These are phyloP conservation scores for Brotogeris chrysoptera DNA, from an alignment of 2,797 vertebrate genomes.

Conservation along the genomic window DNA sequence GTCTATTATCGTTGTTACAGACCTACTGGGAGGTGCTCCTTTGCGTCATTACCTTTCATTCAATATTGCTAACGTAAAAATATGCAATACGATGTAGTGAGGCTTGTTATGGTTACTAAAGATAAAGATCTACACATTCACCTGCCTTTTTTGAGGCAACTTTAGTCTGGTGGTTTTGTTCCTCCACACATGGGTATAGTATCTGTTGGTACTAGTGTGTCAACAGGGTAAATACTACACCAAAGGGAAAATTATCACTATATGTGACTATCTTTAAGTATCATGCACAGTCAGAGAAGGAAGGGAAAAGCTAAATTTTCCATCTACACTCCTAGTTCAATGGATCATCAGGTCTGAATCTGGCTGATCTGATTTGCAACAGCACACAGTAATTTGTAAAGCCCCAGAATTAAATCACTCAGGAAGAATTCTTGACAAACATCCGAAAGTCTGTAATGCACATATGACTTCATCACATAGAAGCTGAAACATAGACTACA, in stretches of 20 bases:
- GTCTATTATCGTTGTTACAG: neutral
- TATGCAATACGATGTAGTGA: neutral
- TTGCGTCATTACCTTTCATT: neutral
- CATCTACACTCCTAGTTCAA: neutral
- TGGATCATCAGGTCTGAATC: neutral
- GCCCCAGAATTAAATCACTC: neutral
- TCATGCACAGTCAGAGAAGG: neutral
- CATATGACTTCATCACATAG: neutral
- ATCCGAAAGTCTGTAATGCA: neutral
- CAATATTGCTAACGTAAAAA: neutral
- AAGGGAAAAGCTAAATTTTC: neutral
- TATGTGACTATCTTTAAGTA: neutral
- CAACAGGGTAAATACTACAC: neutral
- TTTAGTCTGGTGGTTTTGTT: neutral
- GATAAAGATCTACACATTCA: conserved; percentile 26
- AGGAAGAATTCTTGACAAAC: neutral
- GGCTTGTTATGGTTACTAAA: conserved; percentile 11
- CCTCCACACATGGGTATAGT: neutral
- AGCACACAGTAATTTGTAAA: neutral
- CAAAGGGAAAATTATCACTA: neutral
- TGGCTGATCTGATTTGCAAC: neutral
- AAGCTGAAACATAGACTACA: neutral
- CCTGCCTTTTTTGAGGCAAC: neutral
- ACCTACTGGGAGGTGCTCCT: neutral
- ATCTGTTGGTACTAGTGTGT: neutral